Base-by-base conservation (phyloP, 2,113 vertebrate species). In the Lophius piscatorius region DNA sequence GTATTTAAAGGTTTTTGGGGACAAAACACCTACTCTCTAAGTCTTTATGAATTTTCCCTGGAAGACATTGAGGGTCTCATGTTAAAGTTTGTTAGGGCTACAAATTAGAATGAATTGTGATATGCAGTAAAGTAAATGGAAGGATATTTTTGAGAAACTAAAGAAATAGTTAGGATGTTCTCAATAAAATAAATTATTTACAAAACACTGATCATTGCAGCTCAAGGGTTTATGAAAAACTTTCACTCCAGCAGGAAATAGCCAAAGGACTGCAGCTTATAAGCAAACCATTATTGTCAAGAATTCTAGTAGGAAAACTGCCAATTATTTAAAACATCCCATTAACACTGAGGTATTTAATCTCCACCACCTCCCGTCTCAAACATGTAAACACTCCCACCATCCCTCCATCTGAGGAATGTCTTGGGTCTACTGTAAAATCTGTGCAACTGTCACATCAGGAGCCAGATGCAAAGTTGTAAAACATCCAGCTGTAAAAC, bases 381-480 rank as follows among this genome's bases (percentile, higher is more conserved):
- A n/a, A 40, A 41, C 56, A 31, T 45, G 22, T 26, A 9, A 14
- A 12, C 48, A 51, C 75, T 65, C 69, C 74, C 67, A 48, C 51
- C 56, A 12, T 4, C 18, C 33, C 14, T 67, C 47, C 69, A 63
- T 69, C 76, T 66, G 63, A 66, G 60, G 76, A 77, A 84, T 84
- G 73, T 26, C 20, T 20, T 34, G 10, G 22, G 22, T 35, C 23
- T 17, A 45, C 68, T 74, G 58, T 68, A 47, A 54, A 38, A 48
- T 14, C 42, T 18, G 20, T 26, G 18, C 39, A 39, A 35, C 39
- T 57, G 50, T 67, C 41, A 63, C 67, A 70, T 63, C 74, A 38
- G 62, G 39, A 60, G 46, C 74, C 83, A 86, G 80, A 86, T 81
- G 80, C 62, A 65, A 76, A 71, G 68, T 61, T 34, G 83, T 71